Conservation (phyloP, 53 echinoderm and acorn worm genomes). For the Echinarachnius parma region DNA sequence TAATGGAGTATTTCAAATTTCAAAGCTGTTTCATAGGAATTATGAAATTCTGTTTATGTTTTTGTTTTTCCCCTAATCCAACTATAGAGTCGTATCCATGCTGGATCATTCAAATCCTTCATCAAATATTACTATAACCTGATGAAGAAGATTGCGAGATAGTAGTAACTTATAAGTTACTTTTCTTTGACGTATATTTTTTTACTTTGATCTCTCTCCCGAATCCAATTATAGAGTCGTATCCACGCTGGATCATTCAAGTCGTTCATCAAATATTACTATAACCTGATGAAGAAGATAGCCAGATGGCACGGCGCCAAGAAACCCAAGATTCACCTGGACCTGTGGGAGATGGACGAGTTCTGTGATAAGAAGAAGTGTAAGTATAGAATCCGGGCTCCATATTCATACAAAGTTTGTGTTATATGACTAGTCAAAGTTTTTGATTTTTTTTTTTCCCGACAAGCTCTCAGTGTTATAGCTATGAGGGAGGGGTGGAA, state of each 20-base stretch:
- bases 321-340: conserved; percentile 74
- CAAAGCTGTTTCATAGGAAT: no score
- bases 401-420: no score
- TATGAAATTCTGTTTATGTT: no score
- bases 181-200: no score
- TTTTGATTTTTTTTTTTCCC: no score
- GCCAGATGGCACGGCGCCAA: conserved; percentile 84
- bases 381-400: no score
- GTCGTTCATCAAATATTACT: conserved; percentile 80
- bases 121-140: conserved; percentile 74
- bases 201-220: neutral
- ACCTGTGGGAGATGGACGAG: conserved; percentile 89
- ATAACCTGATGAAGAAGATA: conserved; percentile 69
- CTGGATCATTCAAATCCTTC: conserved; percentile 78
- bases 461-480: no score
- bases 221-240: conserved; percentile 70
- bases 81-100: conserved; percentile 79
- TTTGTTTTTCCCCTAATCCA: no score
- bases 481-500: no score
- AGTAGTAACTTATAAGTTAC: no score
- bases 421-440: no score
- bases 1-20: no score
- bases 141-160: conserved; percentile 78
- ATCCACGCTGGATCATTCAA: conserved; percentile 87
- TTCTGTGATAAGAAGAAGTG: conserved; percentile 98